Evolutionary conservation across 2,888 invertebrate genomes (phyloP), one percentile per base, ranked within the genome.

Genomic region (Oscheius sp.): DNA sequence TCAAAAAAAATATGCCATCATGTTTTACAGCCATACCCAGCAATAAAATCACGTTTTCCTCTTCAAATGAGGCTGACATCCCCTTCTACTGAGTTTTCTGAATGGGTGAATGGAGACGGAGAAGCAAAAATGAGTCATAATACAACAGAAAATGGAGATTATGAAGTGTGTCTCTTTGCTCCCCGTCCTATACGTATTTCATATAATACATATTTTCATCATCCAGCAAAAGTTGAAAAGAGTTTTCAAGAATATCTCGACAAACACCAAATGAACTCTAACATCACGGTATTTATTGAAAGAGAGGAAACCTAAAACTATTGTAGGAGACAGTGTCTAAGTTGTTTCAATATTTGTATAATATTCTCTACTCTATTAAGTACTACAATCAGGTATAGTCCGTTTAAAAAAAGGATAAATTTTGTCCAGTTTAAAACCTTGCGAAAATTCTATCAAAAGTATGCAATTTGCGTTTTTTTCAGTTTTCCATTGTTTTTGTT

Each of bases 161-260:
- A 78, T 49, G 78, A 78, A 36, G 70, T 78, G 28, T 78, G 78
- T 44, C 57, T 75, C n/a, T 73, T 73, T 51, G 68, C 78, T 0
- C 70, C 71, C 12, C 41, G 71, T 22, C 74, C 75, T 0, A 66
- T 72, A 49, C 74, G 71, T n/a, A 64, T 74, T 38, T 70, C 69
- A 24, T 32, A 75, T 32, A 69, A 71, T 54, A 12, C 74, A 26
- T 71, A 73, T 44, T 78, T 75, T 54, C 71, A 73, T 45, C 67
- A 68, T 41, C 78, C 75, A 8, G 75, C 67, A 36, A 74, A 71
- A 41, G 75, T 72, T 6, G 64, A 63, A 44, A 56, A 67, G 41
- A 24, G 49, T 47, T 69, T 67, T 54, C 67, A 51, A 26, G 54
- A 63, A 1, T 62, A 61, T 24, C 28, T 67, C 20, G 67, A 61